phyloP scores from a whole-genome alignment of 2,888 invertebrate species.

The Erebia epiphron region DNA sequence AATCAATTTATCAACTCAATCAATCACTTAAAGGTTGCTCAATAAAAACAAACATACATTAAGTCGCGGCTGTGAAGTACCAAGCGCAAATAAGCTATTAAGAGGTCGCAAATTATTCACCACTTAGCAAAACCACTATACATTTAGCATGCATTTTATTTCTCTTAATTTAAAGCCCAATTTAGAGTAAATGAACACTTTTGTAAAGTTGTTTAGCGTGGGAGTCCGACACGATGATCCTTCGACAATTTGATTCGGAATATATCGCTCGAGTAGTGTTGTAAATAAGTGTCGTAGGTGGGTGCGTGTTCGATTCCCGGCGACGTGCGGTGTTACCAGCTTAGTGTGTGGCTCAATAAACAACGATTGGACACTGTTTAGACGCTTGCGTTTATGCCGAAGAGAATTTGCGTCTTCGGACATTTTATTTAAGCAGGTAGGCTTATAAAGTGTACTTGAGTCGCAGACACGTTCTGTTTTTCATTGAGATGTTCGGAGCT shows the following conservation, averaged over 20 bases:
- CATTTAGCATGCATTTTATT: conserved; percentile 40
- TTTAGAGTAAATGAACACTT: conserved; percentile 38
- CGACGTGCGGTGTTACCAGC: conserved; percentile 58
- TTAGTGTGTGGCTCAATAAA: conserved; percentile 56
- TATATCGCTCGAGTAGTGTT: conserved; percentile 66
- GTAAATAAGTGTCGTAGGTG: conserved; percentile 73
- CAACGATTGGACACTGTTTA: conserved; percentile 38
- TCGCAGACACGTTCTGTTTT: conserved; percentile 7
- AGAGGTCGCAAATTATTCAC: conserved; percentile 69
- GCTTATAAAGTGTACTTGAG: conserved; percentile 16
- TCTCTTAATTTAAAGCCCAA: conserved; percentile 40
- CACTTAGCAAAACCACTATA: conserved; percentile 38
- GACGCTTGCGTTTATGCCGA: conserved; percentile 40
- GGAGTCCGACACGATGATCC: conserved; percentile 73
- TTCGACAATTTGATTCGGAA: conserved; percentile 75
- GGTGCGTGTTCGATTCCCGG: conserved; percentile 65
- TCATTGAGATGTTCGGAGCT: neutral
- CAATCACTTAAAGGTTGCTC: conserved; percentile 5
- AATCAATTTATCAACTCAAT: neutral
- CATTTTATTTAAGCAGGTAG: conserved; percentile 35
- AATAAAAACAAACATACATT: conserved; percentile 19
- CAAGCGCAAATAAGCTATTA: conserved; percentile 63
- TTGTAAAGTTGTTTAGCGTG: conserved; percentile 55
- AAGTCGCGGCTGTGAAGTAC: conserved; percentile 48
- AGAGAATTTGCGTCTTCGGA: conserved; percentile 35